These are phyloP conservation scores for Lathamus discolor DNA, from an alignment of 2,113 vertebrate species.

Conservation along the genomic window DNA sequence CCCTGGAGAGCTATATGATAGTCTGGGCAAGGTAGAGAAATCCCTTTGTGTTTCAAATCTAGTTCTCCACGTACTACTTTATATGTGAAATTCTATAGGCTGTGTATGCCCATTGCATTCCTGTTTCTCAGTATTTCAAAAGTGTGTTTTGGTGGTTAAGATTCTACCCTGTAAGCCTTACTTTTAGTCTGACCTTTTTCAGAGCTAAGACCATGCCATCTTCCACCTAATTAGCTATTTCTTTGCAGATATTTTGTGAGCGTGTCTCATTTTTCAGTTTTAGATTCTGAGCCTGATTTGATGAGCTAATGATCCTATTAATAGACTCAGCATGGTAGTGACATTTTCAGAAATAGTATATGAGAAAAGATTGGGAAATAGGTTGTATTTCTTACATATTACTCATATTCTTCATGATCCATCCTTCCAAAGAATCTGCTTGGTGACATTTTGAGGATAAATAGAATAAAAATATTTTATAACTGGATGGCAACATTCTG, in stretches of 20 bases:
- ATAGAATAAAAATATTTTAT: constrained; percentile 63
- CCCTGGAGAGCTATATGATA: background rate
- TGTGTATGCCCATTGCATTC: background rate
- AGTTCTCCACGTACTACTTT: background rate
- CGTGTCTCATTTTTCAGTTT: constrained; percentile 37
- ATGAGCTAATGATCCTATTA: constrained; percentile 70
- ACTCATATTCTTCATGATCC: constrained; percentile 4
- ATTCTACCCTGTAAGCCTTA: constrained; percentile 5
- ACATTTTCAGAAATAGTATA: constrained; percentile 63
- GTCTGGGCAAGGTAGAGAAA: background rate
- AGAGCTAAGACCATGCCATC: constrained; percentile 35
- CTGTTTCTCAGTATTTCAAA: background rate
- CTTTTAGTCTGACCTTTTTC: constrained; percentile 60
- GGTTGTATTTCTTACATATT: constrained; percentile 14
- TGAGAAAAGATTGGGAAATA: constrained; percentile 21
- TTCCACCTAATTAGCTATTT: constrained; percentile 59
- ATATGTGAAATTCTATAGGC: background rate
- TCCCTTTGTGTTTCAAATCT: background rate
- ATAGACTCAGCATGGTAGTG: constrained; percentile 64
- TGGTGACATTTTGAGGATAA: constrained; percentile 55
- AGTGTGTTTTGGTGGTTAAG: constrained; percentile 21
- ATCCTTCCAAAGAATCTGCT: constrained; percentile 16
- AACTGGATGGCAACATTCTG: constrained; percentile 39
- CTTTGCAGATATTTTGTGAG: constrained; percentile 45
- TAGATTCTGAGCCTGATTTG: constrained; percentile 57